Percentiles rank a stretch among this genome's conserved stretches.
Conservation (phyloP, 2,113 vertebrate genomes). For the Rhagologus leucostigma region DNA sequence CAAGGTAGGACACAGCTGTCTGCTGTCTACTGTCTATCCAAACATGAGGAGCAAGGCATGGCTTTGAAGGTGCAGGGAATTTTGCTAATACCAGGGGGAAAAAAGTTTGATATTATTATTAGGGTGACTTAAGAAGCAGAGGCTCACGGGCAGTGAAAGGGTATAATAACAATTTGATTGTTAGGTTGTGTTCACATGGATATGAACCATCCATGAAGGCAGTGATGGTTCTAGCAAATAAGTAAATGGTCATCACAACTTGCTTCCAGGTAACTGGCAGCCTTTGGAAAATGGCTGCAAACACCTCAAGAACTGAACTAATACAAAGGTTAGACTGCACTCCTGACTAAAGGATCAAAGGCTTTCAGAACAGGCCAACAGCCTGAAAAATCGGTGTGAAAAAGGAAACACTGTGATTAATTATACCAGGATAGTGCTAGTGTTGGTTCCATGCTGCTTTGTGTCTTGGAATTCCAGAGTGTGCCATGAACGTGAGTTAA, state of each 20-base stretch:
- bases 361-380: not conserved
- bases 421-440: not conserved
- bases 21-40: not conserved
- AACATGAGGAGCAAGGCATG: not conserved
- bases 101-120: not conserved
- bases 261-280: not conserved
- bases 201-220: not conserved
- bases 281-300: not conserved
- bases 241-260: not conserved
- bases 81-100: not conserved
- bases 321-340: not conserved
- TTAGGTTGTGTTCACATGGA: not conserved
- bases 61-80: not conserved
- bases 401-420: not conserved
- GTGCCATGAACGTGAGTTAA: not conserved
- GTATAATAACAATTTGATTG: fast-evolving
- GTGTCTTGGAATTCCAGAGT: not conserved
- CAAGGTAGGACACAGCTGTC: not conserved
- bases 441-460: not conserved
- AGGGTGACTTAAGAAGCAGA: not conserved
- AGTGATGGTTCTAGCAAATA: not conserved
- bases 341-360: not conserved
- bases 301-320: not conserved
- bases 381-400: not conserved
- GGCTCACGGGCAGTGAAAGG: not conserved